These are phyloP conservation scores for Xylophagus ater DNA, from an alignment of 2,888 invertebrate species.

Conservation along the genomic window DNA sequence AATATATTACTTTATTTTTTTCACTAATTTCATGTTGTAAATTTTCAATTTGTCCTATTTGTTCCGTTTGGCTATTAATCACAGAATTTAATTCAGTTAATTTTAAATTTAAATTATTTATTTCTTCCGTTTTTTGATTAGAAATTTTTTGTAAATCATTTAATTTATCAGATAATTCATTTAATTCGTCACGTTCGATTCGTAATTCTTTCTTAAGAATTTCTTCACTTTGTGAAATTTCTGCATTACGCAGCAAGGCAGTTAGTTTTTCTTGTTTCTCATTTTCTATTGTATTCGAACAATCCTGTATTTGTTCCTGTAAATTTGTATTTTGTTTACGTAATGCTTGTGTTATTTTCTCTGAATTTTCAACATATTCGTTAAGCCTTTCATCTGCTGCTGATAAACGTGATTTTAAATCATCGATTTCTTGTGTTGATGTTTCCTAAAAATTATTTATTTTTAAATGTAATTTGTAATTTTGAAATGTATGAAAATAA, in stretches of 20 bases:
- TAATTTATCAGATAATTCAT: conserved; percentile 46
- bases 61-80: conserved; percentile 24
- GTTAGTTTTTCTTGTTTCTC: conserved; percentile 67
- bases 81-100: conserved; percentile 24
- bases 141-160: conserved; percentile 32
- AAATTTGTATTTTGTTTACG: conserved; percentile 27
- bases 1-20: conserved; percentile 53
- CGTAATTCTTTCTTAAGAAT: conserved; percentile 61
- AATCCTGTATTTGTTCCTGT: conserved; percentile 28
- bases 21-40: conserved; percentile 48
- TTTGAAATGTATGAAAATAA: not conserved
- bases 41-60: conserved; percentile 26
- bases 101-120: conserved; percentile 32
- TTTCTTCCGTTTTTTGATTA: conserved; percentile 40
- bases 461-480: conserved; percentile 4
- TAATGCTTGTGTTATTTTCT: conserved; percentile 29
- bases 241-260: conserved; percentile 63
- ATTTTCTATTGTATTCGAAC: conserved; percentile 27
- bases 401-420: conserved; percentile 29
- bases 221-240: conserved; percentile 71
- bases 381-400: conserved; percentile 34
- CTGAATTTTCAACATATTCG: conserved; percentile 33
- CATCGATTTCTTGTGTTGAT: conserved; percentile 29
- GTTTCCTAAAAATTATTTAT: conserved; percentile 26
- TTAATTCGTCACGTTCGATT: conserved; percentile 52